A percentile compares a stretch with the other conserved stretches of the same genome.
Evolutionary conservation across 2,797 vertebrate genomes (phyloP).

Genomic region (Heteromormyrus szaboi): DNA sequence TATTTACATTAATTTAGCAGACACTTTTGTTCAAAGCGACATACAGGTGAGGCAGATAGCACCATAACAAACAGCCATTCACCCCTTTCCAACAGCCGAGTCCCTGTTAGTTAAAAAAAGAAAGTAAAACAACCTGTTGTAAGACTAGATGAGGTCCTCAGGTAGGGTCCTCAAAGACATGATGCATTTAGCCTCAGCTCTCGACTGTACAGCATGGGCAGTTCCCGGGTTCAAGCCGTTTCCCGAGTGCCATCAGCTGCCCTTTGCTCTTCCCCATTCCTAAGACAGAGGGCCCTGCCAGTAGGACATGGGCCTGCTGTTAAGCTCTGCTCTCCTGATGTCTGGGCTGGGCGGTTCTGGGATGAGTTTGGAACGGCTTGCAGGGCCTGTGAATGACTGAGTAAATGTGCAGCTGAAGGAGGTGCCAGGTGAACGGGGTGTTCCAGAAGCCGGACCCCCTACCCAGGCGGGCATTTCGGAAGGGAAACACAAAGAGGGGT

Average conservation of each 20-base stretch:
- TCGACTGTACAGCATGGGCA: not conserved
- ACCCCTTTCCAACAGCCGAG: not conserved
- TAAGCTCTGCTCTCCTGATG: not conserved
- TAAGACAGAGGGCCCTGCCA: not conserved
- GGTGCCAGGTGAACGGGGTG: constrained; percentile 19
- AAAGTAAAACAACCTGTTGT: not conserved
- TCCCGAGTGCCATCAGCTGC: constrained; percentile 59
- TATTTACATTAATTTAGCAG: too few species aligned
- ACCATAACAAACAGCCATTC: not conserved
- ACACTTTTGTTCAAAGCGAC: not conserved
- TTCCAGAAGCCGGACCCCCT: constrained; percentile 8
- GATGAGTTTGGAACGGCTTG: constrained; percentile 26
- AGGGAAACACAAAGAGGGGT: not conserved
- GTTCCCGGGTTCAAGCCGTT: constrained; percentile 27
- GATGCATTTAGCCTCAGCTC: not conserved
- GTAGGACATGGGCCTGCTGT: not conserved
- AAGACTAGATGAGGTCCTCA: not conserved
- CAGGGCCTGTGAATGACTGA: constrained; percentile 61
- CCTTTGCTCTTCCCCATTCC: constrained; percentile 45
- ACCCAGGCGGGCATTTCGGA: constrained; percentile 37
- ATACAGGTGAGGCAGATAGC: not conserved
- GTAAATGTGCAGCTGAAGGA: constrained; percentile 60
- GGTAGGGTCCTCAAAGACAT: not conserved
- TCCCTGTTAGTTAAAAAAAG: not conserved
- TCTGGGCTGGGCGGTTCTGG: not conserved